phyloP scores from a whole-genome alignment of 2,113 vertebrate genomes.

The Pionites leucogaster region DNA sequence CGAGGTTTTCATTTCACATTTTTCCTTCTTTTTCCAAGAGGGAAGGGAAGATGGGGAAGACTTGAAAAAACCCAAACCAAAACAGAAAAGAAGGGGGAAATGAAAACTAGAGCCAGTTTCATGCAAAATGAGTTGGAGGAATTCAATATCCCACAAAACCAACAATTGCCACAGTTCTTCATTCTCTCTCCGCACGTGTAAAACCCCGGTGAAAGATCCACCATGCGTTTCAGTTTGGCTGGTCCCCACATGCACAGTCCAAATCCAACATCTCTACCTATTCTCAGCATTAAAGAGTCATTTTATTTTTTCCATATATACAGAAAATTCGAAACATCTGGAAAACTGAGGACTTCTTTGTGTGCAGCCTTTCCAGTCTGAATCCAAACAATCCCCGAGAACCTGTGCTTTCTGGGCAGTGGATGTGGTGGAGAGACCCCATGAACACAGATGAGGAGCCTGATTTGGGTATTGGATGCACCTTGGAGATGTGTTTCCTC shows the following conservation, averaged over 20 bases:
- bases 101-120: background rate
- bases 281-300: background rate
- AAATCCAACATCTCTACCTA: background rate
- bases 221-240: background rate
- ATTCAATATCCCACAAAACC: background rate
- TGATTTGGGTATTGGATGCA: accelerated
- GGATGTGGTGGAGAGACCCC: accelerated
- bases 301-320: background rate
- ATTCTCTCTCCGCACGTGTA: background rate
- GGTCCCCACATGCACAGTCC: background rate
- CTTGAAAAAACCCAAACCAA: background rate
- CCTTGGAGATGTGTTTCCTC: background rate
- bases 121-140: background rate
- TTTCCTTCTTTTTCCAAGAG: background rate
- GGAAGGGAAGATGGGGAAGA: background rate
- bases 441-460: accelerated
- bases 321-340: background rate
- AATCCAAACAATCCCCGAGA: background rate
- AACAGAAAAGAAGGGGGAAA: background rate
- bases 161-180: background rate
- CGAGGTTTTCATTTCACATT: background rate
- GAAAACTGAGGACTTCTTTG: background rate
- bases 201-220: background rate
- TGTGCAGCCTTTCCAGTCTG: background rate
- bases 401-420: background rate